A percentile compares a stretch with the other conserved stretches of the same genome.
Evolutionary conservation across 2,888 invertebrate genomes (phyloP).

Genomic region (Dasypolia templi): DNA sequence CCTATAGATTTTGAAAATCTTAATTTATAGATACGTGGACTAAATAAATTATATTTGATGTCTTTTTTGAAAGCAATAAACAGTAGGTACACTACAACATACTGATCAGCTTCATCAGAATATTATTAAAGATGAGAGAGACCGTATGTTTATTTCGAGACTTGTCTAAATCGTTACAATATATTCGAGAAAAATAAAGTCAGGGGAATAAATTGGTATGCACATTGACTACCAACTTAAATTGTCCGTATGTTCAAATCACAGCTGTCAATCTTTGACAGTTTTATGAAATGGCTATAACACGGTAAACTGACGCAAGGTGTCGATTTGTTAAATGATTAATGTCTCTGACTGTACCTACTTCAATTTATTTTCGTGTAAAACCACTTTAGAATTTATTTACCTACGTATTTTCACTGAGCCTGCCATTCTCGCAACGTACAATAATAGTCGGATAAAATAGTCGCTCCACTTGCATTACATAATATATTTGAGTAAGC

Average conservation of each 20-base stretch:
- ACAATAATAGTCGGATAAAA: not conserved
- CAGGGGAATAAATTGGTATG: not conserved
- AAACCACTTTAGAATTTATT: constrained; percentile 6
- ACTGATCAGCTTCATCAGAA: constrained; percentile 4
- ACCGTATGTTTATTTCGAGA: constrained; percentile 7
- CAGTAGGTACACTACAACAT: not conserved
- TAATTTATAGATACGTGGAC: constrained; percentile 4
- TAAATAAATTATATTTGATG: constrained; percentile 20
- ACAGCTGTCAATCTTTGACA: not conserved
- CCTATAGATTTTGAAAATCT: not conserved
- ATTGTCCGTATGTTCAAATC: not conserved
- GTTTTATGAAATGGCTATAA: not conserved
- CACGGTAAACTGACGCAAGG: not conserved
- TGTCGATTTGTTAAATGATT: not conserved
- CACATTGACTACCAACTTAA: not conserved
- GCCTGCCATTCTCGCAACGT: not conserved
- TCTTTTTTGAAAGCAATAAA: constrained; percentile 4
- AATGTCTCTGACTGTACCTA: not conserved
- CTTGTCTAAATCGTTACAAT: not conserved
- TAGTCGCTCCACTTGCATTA: not conserved
- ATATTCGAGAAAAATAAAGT: constrained; percentile 8
- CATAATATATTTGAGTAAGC: constrained; percentile 10
- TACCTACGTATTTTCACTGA: constrained; percentile 20
- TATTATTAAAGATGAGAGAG: not conserved
- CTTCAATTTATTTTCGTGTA: constrained; percentile 7